Evolutionary conservation across 2,888 invertebrate genomes (phyloP).

Genomic region (Notodonta ziczac): DNA sequence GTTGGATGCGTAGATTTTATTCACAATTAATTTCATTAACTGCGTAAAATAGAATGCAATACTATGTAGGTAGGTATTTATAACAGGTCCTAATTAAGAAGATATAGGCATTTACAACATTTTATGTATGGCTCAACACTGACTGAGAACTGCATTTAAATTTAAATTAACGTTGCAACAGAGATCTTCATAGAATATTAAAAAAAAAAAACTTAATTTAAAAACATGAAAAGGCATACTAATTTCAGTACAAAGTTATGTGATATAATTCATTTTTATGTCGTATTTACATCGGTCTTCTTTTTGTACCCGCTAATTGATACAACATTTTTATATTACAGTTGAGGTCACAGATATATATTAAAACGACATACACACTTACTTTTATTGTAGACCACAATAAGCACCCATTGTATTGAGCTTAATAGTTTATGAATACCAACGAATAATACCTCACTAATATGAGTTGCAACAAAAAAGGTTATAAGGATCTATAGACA

Average conservation of each 20-base stretch:
- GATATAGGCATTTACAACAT: constrained; percentile 40
- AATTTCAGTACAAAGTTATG: no score
- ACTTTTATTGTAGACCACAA: background rate
- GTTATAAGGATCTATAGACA: constrained; percentile 34
- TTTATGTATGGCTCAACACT: constrained; percentile 37
- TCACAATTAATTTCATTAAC: no score
- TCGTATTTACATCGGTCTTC: no score
- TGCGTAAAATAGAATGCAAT: no score
- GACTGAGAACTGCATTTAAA: constrained; percentile 33
- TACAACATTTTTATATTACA: background rate
- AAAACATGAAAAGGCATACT: no score
- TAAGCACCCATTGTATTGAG: background rate
- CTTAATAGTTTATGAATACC: constrained; percentile 4
- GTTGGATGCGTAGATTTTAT: no score
- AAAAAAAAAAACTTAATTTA: no score
- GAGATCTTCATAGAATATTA: no score
- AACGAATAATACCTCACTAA: background rate
- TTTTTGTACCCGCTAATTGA: no score
- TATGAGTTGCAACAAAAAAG: constrained; percentile 41
- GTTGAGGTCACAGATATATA: background rate
- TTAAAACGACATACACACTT: background rate
- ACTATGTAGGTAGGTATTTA: background rate
- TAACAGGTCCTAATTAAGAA: constrained; percentile 31
- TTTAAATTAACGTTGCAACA: constrained; percentile 32
- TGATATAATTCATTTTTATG: no score